Evolutionary conservation across 2,113 vertebrate species (phyloP).

Genomic region (Perca schrenkii): DNA sequence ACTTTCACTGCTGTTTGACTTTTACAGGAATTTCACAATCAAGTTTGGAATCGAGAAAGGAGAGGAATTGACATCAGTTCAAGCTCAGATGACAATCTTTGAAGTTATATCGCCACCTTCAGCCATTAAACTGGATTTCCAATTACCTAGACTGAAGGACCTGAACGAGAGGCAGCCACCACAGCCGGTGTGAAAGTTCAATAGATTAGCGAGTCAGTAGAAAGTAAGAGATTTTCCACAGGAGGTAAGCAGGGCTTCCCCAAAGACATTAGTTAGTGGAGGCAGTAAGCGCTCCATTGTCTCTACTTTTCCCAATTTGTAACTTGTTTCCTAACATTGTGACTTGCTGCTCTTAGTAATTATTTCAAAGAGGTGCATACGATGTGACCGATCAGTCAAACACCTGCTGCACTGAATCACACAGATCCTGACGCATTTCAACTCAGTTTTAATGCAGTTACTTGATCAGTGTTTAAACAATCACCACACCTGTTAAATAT

Average conservation of each 20-base stretch:
- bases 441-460: background rate
- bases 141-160: slow-evolving; percentile 27
- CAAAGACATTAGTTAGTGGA: background rate
- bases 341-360: background rate
- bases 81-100: slow-evolving; percentile 39
- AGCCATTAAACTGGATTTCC: slow-evolving; percentile 33
- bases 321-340: background rate
- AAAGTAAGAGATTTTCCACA: slow-evolving; percentile 1
- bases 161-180: background rate
- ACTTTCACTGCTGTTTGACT: slow-evolving; percentile 10
- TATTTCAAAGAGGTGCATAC: background rate
- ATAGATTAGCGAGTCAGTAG: background rate
- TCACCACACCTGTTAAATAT: background rate
- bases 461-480: slow-evolving; percentile 17
- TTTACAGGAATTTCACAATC: slow-evolving; percentile 7
- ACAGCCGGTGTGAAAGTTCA: background rate
- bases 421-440: background rate
- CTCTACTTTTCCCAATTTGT: background rate
- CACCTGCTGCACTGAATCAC: slow-evolving; percentile 1
- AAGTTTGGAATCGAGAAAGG: slow-evolving; percentile 5
- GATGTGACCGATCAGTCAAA: background rate
- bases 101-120: slow-evolving; percentile 5
- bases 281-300: background rate
- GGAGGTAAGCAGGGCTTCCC: background rate
- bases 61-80: slow-evolving; percentile 24